Base-by-base conservation (phyloP, 2,113 vertebrate species). In the Myocastor coypus region DNA sequence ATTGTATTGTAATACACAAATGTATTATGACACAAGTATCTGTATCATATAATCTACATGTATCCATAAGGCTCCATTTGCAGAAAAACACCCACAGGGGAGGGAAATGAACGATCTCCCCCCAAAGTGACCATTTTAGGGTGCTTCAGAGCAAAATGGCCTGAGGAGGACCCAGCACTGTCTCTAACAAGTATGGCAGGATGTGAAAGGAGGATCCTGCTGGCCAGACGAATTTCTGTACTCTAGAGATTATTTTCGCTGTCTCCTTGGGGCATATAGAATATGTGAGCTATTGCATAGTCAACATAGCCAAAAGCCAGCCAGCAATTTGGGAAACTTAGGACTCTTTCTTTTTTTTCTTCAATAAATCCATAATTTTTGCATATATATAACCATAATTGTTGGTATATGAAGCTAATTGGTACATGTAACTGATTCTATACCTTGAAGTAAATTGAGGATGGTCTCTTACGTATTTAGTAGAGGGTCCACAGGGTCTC, bases 281-380 rank as follows among this genome's bases (percentile, higher is more conserved):
- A 85, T 80, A 84, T 92, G 80, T 78, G 42, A 84, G 78, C 69
- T 55, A 73, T 19, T 81, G 4, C 17, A 22, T 55, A 77, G 42
- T 94, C 77, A 87, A 50, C 24, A 37, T 55, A 94, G 28, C 91
- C 52, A 69, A 87, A 77, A 94, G 28, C 16, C 59, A 87, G 69
- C 40, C 34, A 83, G 69, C 50, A 61, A 55, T 94, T 61, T 83
- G 59, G 87, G 91, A 88, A 94, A 17, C 5, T 66, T 91, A 50
- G 66, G 10, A 83, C 50, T 34, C 73, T 87, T 90, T 71, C 19
- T 69, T 32, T 57, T 88, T 69, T 64, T 91, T 77, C 14, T 55
- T 83, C 87, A 78, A 2, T 73, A 71, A 92, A n/a, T 89, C n/a
- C 26, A 42, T 87, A 77, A 34, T 77, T 37, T 83, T 94, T 12